Base-by-base conservation (phyloP, 2,888 invertebrate species). In the Mesorhabditis sp. region DNA sequence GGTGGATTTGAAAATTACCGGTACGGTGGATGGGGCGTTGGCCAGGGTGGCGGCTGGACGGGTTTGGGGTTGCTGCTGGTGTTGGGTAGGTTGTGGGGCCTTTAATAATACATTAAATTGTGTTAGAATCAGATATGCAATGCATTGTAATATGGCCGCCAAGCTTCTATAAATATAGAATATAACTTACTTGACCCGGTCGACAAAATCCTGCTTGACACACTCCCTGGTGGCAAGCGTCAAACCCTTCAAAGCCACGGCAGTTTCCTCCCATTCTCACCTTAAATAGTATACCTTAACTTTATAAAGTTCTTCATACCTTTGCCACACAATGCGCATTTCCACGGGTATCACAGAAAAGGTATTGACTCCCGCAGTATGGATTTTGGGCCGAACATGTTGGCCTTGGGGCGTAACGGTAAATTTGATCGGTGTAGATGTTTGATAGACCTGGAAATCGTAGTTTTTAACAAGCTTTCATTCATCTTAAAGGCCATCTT, bases 361-460 rank as follows among this genome's bases (percentile, higher is more conserved):
- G 73, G 69, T 80, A 80, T 6, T 74, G 77, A 0, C 76, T 77
- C 7, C 80, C 80, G 64, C 81, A 82, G 45, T 77, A 75, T 61
- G 78, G 78, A 63, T 79, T 80, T 67, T 76, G 74, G 5, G 70
- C 68, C 43, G 74, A 75, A 70, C 84, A 84, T 0, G 80, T 80
- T 4, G 84, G 84, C 4, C 84, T 78, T 4, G 81, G 79, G 4
- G 82, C 80, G 71, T 81, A 84, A 62, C 73, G 76, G 74, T 82
- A 84, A 65, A 84, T 67, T 68, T 77, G 75, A 69, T 85, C 84
- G 15, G 84, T 84, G 76, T 84, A 84, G 45, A 76, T 81, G 69
- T 84, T 84, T n/a, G 83, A 83, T 4, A 84, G 77, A n/a, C 83
- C 80, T 73, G 50, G 7, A 72, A 70, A n/a, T 15, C 10, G 41